Evolutionary conservation across 2,888 invertebrate species (phyloP).

Genomic region (Hylaea fasciaria): DNA sequence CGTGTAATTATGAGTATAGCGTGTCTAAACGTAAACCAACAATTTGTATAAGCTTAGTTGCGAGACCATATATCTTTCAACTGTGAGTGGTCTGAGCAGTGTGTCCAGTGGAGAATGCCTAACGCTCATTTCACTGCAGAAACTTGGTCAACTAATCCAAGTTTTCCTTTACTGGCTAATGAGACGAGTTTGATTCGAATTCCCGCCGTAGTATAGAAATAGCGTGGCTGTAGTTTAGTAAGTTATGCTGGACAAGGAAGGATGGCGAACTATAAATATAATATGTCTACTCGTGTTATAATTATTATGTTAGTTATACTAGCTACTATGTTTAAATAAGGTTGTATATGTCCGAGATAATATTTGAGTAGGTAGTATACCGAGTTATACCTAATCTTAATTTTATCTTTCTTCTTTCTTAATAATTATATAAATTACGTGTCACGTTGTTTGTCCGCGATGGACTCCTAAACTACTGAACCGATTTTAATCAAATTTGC

Average conservation of each 20-base stretch:
- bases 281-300: no score
- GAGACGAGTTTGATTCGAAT: slow-evolving; percentile 83
- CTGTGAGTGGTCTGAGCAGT: slow-evolving; percentile 27
- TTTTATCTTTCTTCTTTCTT: no score
- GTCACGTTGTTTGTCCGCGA: no score
- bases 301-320: no score
- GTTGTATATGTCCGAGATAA: no score
- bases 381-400: no score
- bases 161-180: slow-evolving; percentile 82
- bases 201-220: slow-evolving; percentile 61
- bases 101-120: slow-evolving; percentile 38
- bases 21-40: background rate
- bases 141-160: slow-evolving; percentile 84
- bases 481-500: no score
- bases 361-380: no score
- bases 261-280: no score
- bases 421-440: no score
- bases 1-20: background rate
- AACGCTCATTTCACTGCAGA: slow-evolving; percentile 62
- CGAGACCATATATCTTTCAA: background rate
- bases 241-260: background rate
- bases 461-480: no score
- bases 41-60: background rate
- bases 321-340: no score
- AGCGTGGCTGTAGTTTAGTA: slow-evolving; percentile 43